Percentiles rank a stretch among this genome's conserved stretches.
phyloP scores from a whole-genome alignment of 1,140 invertebrate species.

The Oreohelix idahoensis region DNA sequence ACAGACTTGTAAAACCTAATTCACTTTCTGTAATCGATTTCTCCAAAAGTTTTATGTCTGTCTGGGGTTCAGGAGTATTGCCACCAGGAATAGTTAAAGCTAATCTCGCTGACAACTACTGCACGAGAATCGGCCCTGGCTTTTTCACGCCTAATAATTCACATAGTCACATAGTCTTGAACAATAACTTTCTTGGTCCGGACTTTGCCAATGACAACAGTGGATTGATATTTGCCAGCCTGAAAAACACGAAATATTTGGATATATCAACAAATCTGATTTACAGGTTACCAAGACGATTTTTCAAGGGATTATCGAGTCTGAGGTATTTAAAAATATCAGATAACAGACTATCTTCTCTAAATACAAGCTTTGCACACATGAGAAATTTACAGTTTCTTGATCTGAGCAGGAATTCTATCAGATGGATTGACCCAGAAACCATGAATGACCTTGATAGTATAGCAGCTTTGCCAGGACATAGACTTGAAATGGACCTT shows the following conservation, averaged over 20 bases:
- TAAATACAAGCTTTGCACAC: background rate
- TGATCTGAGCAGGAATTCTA: slow-evolving; percentile 15
- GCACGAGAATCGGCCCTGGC: background rate
- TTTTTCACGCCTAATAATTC: slow-evolving; percentile 1
- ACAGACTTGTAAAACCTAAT: background rate
- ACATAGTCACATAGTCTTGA: background rate
- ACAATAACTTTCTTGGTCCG: slow-evolving; percentile 8
- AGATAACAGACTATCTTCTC: background rate
- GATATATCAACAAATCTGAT: slow-evolving; percentile 16
- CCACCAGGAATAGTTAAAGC: too few relatives aligned
- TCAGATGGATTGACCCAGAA: background rate
- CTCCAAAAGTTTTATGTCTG: background rate
- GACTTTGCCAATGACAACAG: background rate
- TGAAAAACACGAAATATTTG: background rate
- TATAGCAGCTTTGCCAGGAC: background rate
- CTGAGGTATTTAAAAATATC: background rate
- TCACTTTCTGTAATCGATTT: background rate
- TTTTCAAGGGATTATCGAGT: background rate
- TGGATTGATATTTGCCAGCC: background rate
- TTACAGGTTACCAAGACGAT: background rate
- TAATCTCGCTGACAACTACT: background rate
- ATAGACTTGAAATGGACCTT: background rate
- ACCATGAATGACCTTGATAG: slow-evolving; percentile 1
- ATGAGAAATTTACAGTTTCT: slow-evolving; percentile 11
- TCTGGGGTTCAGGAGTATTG: background rate